A percentile compares a stretch with the other conserved stretches of the same genome.
Evolutionary conservation across 2,888 invertebrate species (phyloP).

Genomic region (Agriopis aurantiaria): DNA sequence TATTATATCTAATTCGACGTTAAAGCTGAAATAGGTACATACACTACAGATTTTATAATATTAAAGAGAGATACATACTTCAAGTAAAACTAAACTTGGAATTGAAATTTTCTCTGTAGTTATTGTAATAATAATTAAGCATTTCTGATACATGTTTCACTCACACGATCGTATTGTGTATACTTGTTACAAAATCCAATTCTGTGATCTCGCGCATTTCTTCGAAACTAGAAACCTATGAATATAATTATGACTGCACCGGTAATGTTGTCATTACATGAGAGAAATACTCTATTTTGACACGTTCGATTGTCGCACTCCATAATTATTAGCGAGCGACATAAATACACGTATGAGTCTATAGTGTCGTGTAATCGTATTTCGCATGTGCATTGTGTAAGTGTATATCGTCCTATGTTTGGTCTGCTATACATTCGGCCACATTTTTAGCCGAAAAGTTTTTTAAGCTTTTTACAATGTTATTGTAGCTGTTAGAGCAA

Average conservation of each 20-base stretch:
- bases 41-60: no score
- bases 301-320: conserved; percentile 32
- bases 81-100: no score
- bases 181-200: conserved; percentile 9
- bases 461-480: no score
- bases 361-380: background rate
- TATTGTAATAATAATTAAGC: no score
- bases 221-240: conserved; percentile 29
- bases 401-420: background rate
- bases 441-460: no score
- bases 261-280: conserved; percentile 13
- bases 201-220: conserved; percentile 25
- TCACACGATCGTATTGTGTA: background rate
- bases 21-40: no score
- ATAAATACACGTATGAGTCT: conserved; percentile 21
- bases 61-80: no score
- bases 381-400: background rate
- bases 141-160: background rate
- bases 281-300: conserved; percentile 22
- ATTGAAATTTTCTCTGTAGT: no score
- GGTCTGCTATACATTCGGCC: no score
- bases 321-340: conserved; percentile 14
- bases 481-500: no score
- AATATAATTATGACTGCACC: conserved; percentile 27
- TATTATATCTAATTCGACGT: no score